These are phyloP conservation scores for Halcyon malimbica DNA, from an alignment of 2,113 vertebrate species.

Conservation along the genomic window DNA sequence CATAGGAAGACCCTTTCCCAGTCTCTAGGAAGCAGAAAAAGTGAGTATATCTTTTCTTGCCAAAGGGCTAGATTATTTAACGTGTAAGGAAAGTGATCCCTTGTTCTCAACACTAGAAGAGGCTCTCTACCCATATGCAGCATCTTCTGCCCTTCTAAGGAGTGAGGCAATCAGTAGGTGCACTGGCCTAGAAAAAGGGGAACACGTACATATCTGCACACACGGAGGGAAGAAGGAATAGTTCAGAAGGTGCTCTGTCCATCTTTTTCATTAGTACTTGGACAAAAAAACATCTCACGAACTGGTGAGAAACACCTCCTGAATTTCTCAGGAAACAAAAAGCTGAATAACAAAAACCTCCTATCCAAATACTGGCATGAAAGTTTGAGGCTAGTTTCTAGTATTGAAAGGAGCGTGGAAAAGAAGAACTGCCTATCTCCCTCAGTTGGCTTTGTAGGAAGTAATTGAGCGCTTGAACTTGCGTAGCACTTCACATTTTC, in stretches of 20 bases:
- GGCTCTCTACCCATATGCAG: neutral
- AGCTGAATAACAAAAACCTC: neutral
- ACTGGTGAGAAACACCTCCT: neutral
- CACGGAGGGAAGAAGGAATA: neutral
- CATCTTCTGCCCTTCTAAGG: neutral
- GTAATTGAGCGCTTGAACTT: neutral
- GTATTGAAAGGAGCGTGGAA: neutral
- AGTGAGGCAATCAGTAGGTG: neutral
- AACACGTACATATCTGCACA: neutral
- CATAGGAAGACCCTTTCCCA: neutral
- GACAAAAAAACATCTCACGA: neutral
- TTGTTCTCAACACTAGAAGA: neutral
- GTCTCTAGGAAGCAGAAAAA: neutral
- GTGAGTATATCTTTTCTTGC: neutral
- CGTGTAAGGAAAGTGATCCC: neutral
- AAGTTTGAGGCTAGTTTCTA: neutral
- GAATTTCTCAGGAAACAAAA: neutral
- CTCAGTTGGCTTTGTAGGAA: neutral
- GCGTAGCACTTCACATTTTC: neutral
- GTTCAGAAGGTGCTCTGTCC: neutral
- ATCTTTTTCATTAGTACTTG: neutral
- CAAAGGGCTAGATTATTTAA: neutral
- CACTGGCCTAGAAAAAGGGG: neutral
- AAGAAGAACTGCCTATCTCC: neutral
- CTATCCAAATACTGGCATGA: neutral